Evolutionary conservation across 2,113 vertebrate genomes (phyloP).

Genomic region (Hypomesus transpacificus): DNA sequence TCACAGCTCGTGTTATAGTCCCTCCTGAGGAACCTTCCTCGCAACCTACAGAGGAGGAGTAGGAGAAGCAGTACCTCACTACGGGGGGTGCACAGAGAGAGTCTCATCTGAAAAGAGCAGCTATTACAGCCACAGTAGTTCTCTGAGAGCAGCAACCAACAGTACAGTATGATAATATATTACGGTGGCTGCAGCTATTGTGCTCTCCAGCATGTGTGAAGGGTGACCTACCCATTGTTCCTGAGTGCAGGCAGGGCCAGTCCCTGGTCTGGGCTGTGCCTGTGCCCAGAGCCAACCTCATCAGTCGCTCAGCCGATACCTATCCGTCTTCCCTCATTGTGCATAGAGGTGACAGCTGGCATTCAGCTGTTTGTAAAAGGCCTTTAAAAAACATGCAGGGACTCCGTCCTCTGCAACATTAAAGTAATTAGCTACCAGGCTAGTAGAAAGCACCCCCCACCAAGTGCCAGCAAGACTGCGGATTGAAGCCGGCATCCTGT

Average conservation of each 20-base stretch:
- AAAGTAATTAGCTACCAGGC: constrained; percentile 99
- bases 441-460: constrained; percentile 88
- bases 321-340: constrained; percentile 75
- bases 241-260: constrained; percentile 44
- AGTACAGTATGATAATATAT: constrained; percentile 23
- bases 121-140: neutral
- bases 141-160: constrained; percentile 27
- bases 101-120: neutral
- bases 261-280: constrained; percentile 57
- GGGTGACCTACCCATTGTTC: constrained; percentile 64
- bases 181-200: constrained; percentile 10
- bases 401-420: constrained; percentile 83
- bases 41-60: constrained; percentile 11
- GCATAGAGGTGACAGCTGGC: constrained; percentile 89
- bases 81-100: neutral
- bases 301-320: constrained; percentile 65
- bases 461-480: constrained; percentile 81
- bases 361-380: constrained; percentile 85
- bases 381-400: constrained; percentile 82
- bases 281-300: constrained; percentile 61
- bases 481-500: constrained; percentile 89
- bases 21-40: constrained; percentile 27
- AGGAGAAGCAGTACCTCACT: constrained; percentile 33
- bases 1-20: constrained; percentile 31
- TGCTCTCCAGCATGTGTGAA: constrained; percentile 46